Evolutionary conservation across 2,888 invertebrate genomes (phyloP).

Genomic region (Perizoma flavofasciatum): DNA sequence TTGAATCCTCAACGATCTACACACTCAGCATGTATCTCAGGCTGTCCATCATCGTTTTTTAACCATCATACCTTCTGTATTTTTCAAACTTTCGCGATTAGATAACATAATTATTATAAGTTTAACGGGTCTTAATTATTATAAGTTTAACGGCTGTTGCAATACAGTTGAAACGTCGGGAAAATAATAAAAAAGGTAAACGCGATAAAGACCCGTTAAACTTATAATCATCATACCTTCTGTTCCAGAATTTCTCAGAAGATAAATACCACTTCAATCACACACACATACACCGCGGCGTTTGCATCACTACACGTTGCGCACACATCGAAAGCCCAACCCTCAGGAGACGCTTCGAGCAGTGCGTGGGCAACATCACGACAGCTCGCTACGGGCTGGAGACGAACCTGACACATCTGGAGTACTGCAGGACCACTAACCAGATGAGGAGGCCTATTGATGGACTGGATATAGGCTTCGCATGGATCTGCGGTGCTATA

Average conservation of each 20-base stretch:
- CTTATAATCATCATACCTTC: background rate
- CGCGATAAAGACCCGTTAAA: no score
- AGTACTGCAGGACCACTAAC: slow-evolving; percentile 46
- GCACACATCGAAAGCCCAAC: slow-evolving; percentile 31
- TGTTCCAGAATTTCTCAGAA: slow-evolving; percentile 51
- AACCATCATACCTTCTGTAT: no score
- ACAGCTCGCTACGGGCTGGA: slow-evolving; percentile 41
- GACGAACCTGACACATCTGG: slow-evolving; percentile 44
- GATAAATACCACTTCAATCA: slow-evolving; percentile 58
- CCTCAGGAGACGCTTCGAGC: slow-evolving; percentile 44
- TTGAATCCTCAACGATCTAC: no score
- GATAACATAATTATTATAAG: no score
- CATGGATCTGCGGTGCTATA: slow-evolving; percentile 36
- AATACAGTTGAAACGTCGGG: no score
- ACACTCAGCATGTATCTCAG: no score
- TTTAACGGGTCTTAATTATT: no score
- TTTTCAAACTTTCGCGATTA: no score
- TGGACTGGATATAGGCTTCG: slow-evolving; percentile 42
- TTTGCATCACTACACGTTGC: slow-evolving; percentile 55
- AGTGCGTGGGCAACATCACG: slow-evolving; percentile 49
- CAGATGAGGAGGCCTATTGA: slow-evolving; percentile 23
- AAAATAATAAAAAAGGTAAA: no score
- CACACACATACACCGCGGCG: slow-evolving; percentile 58
- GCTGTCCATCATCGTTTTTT: no score
- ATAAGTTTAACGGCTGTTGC: no score